Evolutionary conservation across 2,888 invertebrate species (phyloP).

Genomic region (Drosophila nr. fundita): DNA sequence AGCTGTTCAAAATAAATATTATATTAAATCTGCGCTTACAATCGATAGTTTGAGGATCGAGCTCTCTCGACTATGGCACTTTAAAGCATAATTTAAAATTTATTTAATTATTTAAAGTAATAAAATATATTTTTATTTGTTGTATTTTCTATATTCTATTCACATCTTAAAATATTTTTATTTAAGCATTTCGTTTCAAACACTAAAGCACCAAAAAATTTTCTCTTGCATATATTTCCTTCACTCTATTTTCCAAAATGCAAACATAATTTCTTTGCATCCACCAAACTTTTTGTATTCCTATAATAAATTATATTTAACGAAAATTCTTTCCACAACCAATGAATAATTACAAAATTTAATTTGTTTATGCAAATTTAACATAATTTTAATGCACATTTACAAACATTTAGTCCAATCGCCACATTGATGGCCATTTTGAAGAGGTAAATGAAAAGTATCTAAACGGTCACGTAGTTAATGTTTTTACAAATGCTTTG

Average conservation of each 20-base stretch:
- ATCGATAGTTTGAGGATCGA: background rate
- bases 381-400: slow-evolving; percentile 56
- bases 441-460: slow-evolving; percentile 92
- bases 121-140: background rate
- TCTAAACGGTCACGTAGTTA: slow-evolving; percentile 53
- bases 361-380: slow-evolving; percentile 45
- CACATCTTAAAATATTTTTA: background rate
- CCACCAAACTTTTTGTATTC: slow-evolving; percentile 12
- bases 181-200: slow-evolving; percentile 44
- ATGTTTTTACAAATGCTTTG: slow-evolving; percentile 43
- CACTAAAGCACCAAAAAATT: slow-evolving; percentile 82
- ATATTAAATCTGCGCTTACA: background rate
- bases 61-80: background rate
- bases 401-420: slow-evolving; percentile 90
- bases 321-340: slow-evolving; percentile 43
- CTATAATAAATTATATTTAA: slow-evolving; percentile 36
- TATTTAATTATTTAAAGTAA: background rate
- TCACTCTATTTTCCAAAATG: slow-evolving; percentile 71
- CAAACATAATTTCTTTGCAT: slow-evolving; percentile 39
- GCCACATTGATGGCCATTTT: slow-evolving; percentile 97
- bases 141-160: slow-evolving; percentile 2
- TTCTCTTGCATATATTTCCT: slow-evolving; percentile 78
- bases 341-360: slow-evolving; percentile 43
- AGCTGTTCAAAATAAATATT: background rate
- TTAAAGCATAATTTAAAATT: background rate